Evolutionary conservation across 2,113 vertebrate genomes (phyloP), one percentile per base, ranked within the genome.

Genomic region (Amphiprion percula): DNA sequence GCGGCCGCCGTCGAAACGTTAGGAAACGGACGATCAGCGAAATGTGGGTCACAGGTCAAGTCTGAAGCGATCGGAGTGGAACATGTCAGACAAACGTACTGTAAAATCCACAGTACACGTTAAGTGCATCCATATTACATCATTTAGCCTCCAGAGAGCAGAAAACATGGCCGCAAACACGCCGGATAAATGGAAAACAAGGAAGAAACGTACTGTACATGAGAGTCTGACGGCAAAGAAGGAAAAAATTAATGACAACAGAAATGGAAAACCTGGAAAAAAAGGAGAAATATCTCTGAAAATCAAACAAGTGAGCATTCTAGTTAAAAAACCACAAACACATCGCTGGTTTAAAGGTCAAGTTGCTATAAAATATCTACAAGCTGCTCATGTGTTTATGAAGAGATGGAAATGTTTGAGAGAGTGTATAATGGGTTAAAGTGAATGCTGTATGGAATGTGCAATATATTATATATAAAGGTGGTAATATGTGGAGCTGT

Each of bases 391-490:
- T 67, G 17, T 30, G 5, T 3, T 9, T 37, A 9, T 9, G 9
- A 8, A 37, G 7, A 9, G 7, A 7, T 37, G 33, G 6, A 54
- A 53, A 2, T 47, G 39, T 47, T 15, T 72, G 37, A 53, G 4
- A 15, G 2, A 10, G 12, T 21, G n/a, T 24, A 33, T 33, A 61
- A 37, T 60, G 14, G 60, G 54, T 61, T 44, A 4, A 10, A 64
- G 47, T 81, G 63, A 77, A 74, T 77, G 68, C 26, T 72, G 44
- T 12, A 78, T 77, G 58, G 17, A 62, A n/a, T 60, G 7, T 53
- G 52, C 47, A 23, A 65, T 81, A 10, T 61, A 82, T 81, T 69
- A 78, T 79, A 23, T 9, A 74, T 68, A 52, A 1, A 67, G n/a
- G 12, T 55, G 46, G 30, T 30, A 4, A 30, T 2, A 71, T 17